Evolutionary conservation across 2,797 vertebrate species (phyloP), one percentile per base, ranked within the genome.

Genomic region (Gymnoscopelus microlampas): DNA sequence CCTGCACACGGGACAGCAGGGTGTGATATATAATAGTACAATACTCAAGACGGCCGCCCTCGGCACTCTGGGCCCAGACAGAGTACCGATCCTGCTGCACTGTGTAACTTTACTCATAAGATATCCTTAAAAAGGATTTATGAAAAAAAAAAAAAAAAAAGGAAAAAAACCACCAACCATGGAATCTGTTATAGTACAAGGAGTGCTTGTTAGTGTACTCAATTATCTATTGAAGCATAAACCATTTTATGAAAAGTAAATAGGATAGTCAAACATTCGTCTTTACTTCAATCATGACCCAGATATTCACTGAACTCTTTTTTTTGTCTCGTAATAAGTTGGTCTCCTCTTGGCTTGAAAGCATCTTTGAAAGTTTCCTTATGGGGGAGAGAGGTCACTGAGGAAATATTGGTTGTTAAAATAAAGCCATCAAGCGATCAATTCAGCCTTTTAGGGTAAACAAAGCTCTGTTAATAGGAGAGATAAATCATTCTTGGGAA

Each of bases 131-230:
- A 19, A 44, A 44, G 8, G 8, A 9, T 44, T 44, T 44, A 79
- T 24, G 9, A 26, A 51, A 51, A 13, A 13, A n/a, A 10, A 4
- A 24, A 39, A 35, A 6, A 23, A 49, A 53, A 14, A 59, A 67
- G 5, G 26, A 68, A 57, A 53, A 55, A 59, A 74, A 74, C 74
- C 77, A 75, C 74, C 77, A 83, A 83, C 55, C 72, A 72, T 77
- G 67, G 73, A 65, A 71, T 74, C 75, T 70, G 72, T 80, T 82
- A 62, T 74, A 86, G 79, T 87, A 90, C 73, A 85, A 86, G 90
- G 91, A 92, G 91, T 92, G 90, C 87, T 91, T 91, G 83, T 87
- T 85, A 83, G 87, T 79, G 84, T 73, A 84, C 60, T 80, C 73
- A 71, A 76, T 85, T 77, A 84, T 59, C 87, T 87, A 88, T 44